Evolutionary conservation across 1,140 invertebrate genomes (phyloP).

Genomic region (Zaprionus davidi): DNA sequence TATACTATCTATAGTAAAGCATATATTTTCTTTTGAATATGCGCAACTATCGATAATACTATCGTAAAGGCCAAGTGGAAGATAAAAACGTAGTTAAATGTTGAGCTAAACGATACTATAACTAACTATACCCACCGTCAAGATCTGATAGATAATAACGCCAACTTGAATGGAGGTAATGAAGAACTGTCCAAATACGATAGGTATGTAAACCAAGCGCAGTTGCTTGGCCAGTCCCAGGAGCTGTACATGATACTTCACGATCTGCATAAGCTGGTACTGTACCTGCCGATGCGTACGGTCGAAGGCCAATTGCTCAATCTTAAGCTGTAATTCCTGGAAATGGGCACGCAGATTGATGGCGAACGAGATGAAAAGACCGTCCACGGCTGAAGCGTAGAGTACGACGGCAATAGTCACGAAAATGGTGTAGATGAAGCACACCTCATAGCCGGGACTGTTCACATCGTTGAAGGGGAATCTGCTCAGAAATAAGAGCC

Average conservation of each 20-base stretch:
- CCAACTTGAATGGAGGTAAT: constrained; percentile 77
- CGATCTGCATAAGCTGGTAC: constrained; percentile 25
- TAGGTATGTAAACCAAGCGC: constrained; percentile 64
- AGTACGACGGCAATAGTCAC: constrained; percentile 65
- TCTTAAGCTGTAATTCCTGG: constrained; percentile 59
- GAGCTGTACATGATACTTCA: constrained; percentile 62
- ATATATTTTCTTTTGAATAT: background rate
- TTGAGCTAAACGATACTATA: too few relatives aligned
- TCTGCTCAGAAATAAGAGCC: constrained; percentile 25
- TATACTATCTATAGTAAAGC: background rate
- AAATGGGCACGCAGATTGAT: constrained; percentile 77
- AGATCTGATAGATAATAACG: constrained; percentile 80
- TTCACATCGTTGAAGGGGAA: constrained; percentile 66
- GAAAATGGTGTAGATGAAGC: constrained; percentile 60
- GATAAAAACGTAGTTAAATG: too few relatives aligned
- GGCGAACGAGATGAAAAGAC: constrained; percentile 73
- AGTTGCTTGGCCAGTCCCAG: constrained; percentile 51
- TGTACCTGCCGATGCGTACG: constrained; percentile 19
- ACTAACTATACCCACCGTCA: constrained; percentile 49
- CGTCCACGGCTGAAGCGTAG: constrained; percentile 72
- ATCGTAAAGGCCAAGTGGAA: background rate
- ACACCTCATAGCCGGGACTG: constrained; percentile 65
- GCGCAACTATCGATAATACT: background rate
- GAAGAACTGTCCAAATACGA: constrained; percentile 74
- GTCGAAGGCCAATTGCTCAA: constrained; percentile 30